Conservation (phyloP, 2,888 invertebrate species). For the Xestia rhomboidea region DNA sequence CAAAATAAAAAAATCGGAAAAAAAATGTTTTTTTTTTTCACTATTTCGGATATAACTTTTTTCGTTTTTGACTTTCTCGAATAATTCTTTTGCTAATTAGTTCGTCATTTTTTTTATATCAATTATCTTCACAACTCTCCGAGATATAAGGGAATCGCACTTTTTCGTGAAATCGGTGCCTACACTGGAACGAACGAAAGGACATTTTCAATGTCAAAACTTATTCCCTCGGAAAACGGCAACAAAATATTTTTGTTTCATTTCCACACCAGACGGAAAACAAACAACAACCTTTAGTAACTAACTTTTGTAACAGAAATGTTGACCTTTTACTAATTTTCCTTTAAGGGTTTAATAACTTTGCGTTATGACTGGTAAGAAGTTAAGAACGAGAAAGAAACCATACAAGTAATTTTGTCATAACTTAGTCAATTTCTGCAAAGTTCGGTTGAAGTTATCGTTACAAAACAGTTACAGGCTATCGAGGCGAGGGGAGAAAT, state of each 20-base stretch:
- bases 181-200: no score
- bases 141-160: no score
- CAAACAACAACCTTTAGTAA: conserved; percentile 44
- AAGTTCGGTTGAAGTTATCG: conserved; percentile 49
- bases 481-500: conserved; percentile 65
- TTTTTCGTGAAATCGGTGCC: no score
- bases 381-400: conserved; percentile 47
- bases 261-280: conserved; percentile 28
- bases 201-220: background rate
- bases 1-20: no score
- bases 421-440: conserved; percentile 41
- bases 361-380: conserved; percentile 27
- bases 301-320: conserved; percentile 45
- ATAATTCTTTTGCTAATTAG: no score
- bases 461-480: conserved; percentile 61
- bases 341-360: conserved; percentile 36
- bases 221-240: conserved; percentile 29
- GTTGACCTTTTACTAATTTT: conserved; percentile 48
- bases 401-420: conserved; percentile 51
- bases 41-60: no score
- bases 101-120: no score
- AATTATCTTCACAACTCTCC: no score
- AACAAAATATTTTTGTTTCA: conserved; percentile 23
- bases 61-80: no score
- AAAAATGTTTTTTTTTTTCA: no score